Conservation (phyloP, 2,888 invertebrate species). For the Noctua pronuba region DNA sequence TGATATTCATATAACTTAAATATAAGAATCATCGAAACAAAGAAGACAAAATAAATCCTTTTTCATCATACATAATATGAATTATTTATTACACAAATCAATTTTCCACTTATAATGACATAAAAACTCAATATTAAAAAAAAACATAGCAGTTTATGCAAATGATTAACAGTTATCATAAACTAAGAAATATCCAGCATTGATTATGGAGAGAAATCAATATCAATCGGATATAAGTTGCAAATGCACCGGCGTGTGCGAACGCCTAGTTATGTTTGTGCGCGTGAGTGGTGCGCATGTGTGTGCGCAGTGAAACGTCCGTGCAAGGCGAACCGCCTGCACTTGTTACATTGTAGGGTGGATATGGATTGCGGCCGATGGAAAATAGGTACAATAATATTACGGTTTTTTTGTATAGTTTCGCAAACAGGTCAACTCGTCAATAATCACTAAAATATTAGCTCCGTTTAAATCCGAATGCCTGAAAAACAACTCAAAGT, state of each 20-base stretch:
- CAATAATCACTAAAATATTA: too few species aligned
- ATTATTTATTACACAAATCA: neutral
- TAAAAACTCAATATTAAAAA: neutral
- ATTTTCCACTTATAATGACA: neutral
- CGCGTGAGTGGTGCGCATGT: conserved; percentile 30
- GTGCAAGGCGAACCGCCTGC: conserved; percentile 85
- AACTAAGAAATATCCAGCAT: conserved; percentile 55
- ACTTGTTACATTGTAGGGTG: conserved; percentile 75
- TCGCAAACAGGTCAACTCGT: too few species aligned
- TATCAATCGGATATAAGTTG: conserved; percentile 61
- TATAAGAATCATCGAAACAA: neutral
- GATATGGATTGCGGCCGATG: conserved; percentile 51
- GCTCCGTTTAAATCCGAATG: too few species aligned
- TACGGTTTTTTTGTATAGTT: neutral
- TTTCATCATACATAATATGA: neutral
- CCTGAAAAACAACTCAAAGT: too few species aligned
- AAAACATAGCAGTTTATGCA: conserved; percentile 17
- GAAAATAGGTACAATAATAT: conserved; percentile 4
- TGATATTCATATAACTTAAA: neutral
- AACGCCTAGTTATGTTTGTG: neutral
- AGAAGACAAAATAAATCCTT: neutral
- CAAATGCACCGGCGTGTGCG: conserved; percentile 53
- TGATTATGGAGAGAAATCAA: conserved; percentile 67
- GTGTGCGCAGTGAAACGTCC: conserved; percentile 79
- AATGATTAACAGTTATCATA: conserved; percentile 49